Evolutionary conservation across 2,888 invertebrate genomes (phyloP), one percentile per base, ranked within the genome.

Genomic region (Phyto melanocephala): DNA sequence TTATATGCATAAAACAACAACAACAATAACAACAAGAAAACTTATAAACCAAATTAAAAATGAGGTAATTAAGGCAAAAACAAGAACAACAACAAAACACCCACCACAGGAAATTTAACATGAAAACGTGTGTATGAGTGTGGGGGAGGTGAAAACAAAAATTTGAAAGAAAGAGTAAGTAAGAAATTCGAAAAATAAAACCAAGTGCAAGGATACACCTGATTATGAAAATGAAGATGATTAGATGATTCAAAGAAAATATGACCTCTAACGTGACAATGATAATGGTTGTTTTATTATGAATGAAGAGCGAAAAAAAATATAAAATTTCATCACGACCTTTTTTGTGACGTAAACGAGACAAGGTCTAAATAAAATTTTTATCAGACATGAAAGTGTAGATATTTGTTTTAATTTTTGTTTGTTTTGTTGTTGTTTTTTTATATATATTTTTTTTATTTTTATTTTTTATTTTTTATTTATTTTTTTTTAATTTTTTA

Each of bases 401-500:
- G 47, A 50, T 52, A 52, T 62, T 37, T 65, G 54, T 42, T 79
- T 71, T 72, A 62, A 28, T 65, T 54, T 75, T 70, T 42, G 47
- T 67, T 86, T 84, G 82, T 86, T 84, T 86, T 86, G 87, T 85
- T 88, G 84, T 84, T 87, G 86, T 87, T 86, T 88, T 76, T 85
- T 86, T 87, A 83, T 87, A 85, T 85, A 87, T 85, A 86, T 86
- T 89, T 88, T 86, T 87, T 80, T 85, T 87, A 79, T 78, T 75
- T 84, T 83, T 83, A 77, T 84, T 79, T 82, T 72, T 83, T 83
- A 74, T 72, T 81, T 79, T 82, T 72, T 81, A 83, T 81, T 75
- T 42, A 76, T 84, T 76, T 84, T 81, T 83, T 86, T 84, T 86
- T 80, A 71, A 89, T 88, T 86, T 86, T 87, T 87, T 85, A 85